Evolutionary conservation across 1,140 invertebrate species (phyloP).

Genomic region (Trichomalopsis sarcophagae): DNA sequence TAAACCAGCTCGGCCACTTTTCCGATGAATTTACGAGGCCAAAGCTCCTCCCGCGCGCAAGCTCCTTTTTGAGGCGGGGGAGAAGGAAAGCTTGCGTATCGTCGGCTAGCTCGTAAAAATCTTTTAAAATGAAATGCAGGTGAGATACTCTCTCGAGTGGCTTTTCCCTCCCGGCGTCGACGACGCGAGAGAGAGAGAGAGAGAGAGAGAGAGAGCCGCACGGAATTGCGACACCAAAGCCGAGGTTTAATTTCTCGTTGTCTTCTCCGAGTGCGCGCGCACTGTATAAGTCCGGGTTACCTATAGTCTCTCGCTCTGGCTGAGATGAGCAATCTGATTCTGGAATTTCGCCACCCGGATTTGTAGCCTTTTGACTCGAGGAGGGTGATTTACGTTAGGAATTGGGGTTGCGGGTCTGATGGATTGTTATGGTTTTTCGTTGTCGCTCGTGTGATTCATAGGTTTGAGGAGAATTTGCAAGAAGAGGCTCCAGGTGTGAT

Average conservation of each 20-base stretch:
- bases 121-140: conserved; percentile 47
- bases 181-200: not conserved
- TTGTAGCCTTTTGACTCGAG: not conserved
- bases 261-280: not conserved
- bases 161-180: not conserved
- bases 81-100: not conserved
- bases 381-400: not conserved
- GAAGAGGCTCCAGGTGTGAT: not conserved
- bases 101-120: conserved; percentile 19
- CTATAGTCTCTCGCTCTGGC: not conserved
- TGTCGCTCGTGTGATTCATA: not conserved
- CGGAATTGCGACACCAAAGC: conserved; percentile 32
- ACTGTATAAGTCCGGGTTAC: not conserved
- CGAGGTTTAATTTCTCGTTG: conserved; percentile 45
- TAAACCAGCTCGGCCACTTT: conserved; percentile 27
- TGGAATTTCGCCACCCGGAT: conserved; percentile 1
- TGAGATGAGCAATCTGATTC: conserved; percentile 36
- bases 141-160: conserved; percentile 24
- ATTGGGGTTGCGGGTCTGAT: not conserved
- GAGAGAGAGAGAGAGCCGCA: not conserved
- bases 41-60: not conserved
- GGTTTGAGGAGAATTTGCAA: not conserved
- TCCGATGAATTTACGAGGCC: conserved; percentile 41
- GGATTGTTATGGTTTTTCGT: not conserved
- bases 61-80: not conserved